Evolutionary conservation across 2,797 vertebrate genomes (phyloP), one percentile per base, ranked within the genome.

Genomic region (Antennarius maculatus): DNA sequence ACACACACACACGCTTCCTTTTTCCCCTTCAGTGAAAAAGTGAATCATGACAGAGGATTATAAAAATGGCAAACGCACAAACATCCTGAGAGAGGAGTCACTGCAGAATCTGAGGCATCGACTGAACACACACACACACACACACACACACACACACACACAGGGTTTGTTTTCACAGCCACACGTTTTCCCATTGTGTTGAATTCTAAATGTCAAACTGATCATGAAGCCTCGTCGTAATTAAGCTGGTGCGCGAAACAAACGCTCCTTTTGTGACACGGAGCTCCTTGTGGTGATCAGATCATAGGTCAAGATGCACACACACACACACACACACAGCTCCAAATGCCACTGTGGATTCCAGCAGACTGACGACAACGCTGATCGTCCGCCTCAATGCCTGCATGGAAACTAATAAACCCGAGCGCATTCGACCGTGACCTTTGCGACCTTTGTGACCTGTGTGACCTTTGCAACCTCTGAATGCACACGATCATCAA

Each of bases 1-100:
- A 49, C 52, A 58, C 58, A 51, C 57, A 52, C 46, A 53, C 59
- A 27, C 48, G 13, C 39, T 34, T 29, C 66, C 66, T 71, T 53
- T 34, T 13, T 61, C 75, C 57, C 28, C 14, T 61, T 55, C 7
- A 34, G 67, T 82, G 74, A 76, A 84, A 82, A 74, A 74, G 69
- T 90, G 87, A 87, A 78, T 91, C 88, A 91, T 86, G 69, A 74
- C 74, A 77, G 80, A 63, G 69, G 80, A 81, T 88, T 87, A 84
- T 74, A 79, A 83, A 84, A 66, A 82, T 87, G 82, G 82, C 87
- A 85, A 65, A 76, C 18, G 68, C 71, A 88, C 82, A 88, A 88
- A 81, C 75, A 78, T 76, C 46, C 74, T 50, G 59, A 72, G 54
- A 65, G 46, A 4, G 63, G 42, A 77, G 74, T 64, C 49, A 60